Percentiles rank a stretch among this genome's conserved stretches.
Evolutionary conservation across 2,113 vertebrate genomes (phyloP).

Genomic region (Colaptes auratus): DNA sequence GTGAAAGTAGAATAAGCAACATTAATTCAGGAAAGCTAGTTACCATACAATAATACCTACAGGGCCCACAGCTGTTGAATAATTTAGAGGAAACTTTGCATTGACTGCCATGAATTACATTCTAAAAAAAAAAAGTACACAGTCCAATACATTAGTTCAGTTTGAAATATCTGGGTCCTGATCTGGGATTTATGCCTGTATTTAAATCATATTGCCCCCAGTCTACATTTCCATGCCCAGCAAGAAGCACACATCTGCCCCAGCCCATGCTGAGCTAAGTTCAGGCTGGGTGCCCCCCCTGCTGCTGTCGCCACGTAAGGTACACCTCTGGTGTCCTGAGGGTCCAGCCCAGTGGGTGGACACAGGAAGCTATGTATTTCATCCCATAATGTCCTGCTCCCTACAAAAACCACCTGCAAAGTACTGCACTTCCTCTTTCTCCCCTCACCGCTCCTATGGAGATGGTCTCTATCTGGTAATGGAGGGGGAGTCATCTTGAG

Average conservation of each 20-base stretch:
- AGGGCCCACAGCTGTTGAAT: slow-evolving; percentile 19
- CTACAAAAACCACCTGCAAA: too few relatives aligned
- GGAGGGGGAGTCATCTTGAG: too few relatives aligned
- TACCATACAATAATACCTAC: slow-evolving; percentile 22
- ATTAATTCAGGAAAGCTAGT: slow-evolving; percentile 28
- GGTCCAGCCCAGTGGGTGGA: too few relatives aligned
- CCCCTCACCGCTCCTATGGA: too few relatives aligned
- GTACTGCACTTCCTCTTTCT: too few relatives aligned
- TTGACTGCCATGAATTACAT: neutral
- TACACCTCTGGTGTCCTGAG: too few relatives aligned
- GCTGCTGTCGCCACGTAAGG: too few relatives aligned
- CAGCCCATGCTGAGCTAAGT: neutral
- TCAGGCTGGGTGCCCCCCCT: too few relatives aligned
- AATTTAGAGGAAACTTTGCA: slow-evolving; percentile 44
- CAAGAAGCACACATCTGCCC: neutral
- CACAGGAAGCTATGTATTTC: too few relatives aligned
- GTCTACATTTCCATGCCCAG: neutral
- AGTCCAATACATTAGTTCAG: slow-evolving; percentile 9
- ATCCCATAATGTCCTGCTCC: too few relatives aligned
- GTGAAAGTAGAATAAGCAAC: slow-evolving; percentile 37
- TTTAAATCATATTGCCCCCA: neutral
- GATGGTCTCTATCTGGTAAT: too few relatives aligned
- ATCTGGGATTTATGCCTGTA: neutral
- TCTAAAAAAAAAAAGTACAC: neutral
- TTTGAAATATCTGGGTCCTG: neutral